phyloP scores from a whole-genome alignment of 2,797 vertebrate genomes.

The Tragelaphus eurycerus region DNA sequence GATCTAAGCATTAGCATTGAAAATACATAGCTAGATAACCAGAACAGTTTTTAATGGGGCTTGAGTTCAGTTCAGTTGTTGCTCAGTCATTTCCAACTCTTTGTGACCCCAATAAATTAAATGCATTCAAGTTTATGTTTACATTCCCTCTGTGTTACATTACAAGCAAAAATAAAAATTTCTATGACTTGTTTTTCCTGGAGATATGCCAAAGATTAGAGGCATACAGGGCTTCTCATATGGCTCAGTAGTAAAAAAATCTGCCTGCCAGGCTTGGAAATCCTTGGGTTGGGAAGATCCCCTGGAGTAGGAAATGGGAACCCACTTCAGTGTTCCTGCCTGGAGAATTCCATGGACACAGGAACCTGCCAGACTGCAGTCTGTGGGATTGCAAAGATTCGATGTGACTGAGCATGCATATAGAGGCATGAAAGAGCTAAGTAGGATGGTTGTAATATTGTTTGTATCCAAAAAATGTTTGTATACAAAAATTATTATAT shows the following conservation, averaged over 20 bases:
- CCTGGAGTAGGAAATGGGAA: background rate
- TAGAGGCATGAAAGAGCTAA: background rate
- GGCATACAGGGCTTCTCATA: background rate
- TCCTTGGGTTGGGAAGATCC: background rate
- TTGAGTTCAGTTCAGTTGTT: background rate
- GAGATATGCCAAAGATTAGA: background rate
- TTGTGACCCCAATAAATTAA: background rate
- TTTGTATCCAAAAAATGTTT: background rate
- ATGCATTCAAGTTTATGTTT: background rate
- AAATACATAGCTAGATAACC: background rate
- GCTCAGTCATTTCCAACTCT: background rate
- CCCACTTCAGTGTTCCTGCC: background rate
- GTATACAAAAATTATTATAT: background rate
- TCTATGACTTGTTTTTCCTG: background rate
- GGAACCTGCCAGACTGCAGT: background rate
- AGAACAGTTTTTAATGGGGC: background rate
- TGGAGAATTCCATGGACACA: background rate
- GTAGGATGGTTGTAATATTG: background rate
- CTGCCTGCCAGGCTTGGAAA: background rate
- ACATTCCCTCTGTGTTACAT: background rate
- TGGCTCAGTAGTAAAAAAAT: background rate
- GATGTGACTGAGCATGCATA: background rate
- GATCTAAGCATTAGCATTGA: background rate
- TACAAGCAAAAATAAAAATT: background rate
- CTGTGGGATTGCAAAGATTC: background rate